Evolutionary conservation across 1,140 invertebrate species (phyloP).

Genomic region (Zaprionus kolodkinae): DNA sequence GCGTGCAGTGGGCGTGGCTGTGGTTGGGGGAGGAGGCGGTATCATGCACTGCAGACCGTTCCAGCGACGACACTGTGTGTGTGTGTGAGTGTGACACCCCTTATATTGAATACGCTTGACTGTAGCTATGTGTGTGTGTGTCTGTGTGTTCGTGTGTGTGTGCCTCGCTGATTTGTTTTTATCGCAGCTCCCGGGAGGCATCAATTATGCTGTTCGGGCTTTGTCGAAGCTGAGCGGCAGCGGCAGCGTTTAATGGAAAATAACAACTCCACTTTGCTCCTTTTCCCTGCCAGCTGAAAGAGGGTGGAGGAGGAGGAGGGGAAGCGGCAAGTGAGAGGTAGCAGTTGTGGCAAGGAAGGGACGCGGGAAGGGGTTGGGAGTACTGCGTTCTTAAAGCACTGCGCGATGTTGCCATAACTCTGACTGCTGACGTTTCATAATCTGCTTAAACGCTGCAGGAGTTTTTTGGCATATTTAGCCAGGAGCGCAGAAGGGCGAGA

Average conservation of each 20-base stretch:
- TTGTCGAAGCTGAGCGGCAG: slow-evolving; percentile 25
- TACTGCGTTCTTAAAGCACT: neutral
- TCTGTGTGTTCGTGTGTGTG: slow-evolving; percentile 31
- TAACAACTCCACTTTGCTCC: slow-evolving; percentile 46
- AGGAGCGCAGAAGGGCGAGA: neutral
- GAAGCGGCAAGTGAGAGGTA: neutral
- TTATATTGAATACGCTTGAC: slow-evolving; percentile 35
- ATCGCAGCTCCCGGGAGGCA: slow-evolving; percentile 80
- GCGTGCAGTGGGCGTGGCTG: slow-evolving; percentile 35
- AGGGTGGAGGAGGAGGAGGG: rapidly evolving
- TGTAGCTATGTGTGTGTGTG: neutral
- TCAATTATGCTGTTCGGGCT: slow-evolving; percentile 68
- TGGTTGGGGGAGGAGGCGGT: slow-evolving; percentile 5
- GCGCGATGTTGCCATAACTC: neutral
- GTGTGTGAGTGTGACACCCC: slow-evolving; percentile 35
- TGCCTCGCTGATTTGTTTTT: slow-evolving; percentile 77
- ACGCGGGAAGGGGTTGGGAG: neutral
- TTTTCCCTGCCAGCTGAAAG: neutral
- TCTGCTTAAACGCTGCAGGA: slow-evolving; percentile 11
- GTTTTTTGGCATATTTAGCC: neutral
- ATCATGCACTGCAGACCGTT: slow-evolving; percentile 13
- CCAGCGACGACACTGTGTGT: neutral
- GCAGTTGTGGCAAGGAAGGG: too few species aligned
- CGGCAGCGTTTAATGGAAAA: slow-evolving; percentile 55
- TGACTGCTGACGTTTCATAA: slow-evolving; percentile 7